Base-by-base conservation (phyloP, 2,797 vertebrate genomes). In the Poeciliopsis presidionis region DNA sequence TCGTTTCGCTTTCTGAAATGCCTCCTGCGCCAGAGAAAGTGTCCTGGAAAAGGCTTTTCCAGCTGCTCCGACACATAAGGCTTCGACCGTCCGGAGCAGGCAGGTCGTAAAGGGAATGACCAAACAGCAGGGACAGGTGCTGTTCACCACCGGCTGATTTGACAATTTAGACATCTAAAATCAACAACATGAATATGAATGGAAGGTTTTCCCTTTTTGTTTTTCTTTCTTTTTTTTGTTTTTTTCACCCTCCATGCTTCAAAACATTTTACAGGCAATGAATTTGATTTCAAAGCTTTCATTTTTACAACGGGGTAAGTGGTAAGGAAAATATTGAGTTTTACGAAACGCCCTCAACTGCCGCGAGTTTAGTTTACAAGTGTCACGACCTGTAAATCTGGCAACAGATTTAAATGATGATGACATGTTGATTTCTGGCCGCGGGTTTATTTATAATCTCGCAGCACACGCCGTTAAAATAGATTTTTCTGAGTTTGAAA, bases 21-120 rank as follows among this genome's bases (percentile, higher is more conserved):
- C 53, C 76, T 65, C 53, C 11, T 3, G 46, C n/a, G 78, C 45
- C 2, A 13, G 67, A 57, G 12, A 76, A 77, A 74, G 49, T 30
- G 70, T 87, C 86, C 84, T 83, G 43, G 73, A 84, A 87, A 88
- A 85, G 80, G 81, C 71, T 25, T 89, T 90, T 77, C 51, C 83
- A 91, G 79, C 89, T 81, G 78, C 88, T 87, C 78, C 2, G 25
- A 80, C 84, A 41, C 71, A 45, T 28, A 79, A 65, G 2, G 18
- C 41, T 80, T 75, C 74, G 86, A 87, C 9, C 82, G 14, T 67
- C 41, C 61, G 12, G 5, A 39, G 84, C 82, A 75, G 82, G 74
- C 55, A 4, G 76, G 74, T 86, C 72, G 39, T 89, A 87, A 88
- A 84, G 73, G 74, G 81, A 46, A 81, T 41, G 86, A 86, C 84